Conservation (phyloP, 2,113 vertebrate species). For the Jaculus jaculus region DNA sequence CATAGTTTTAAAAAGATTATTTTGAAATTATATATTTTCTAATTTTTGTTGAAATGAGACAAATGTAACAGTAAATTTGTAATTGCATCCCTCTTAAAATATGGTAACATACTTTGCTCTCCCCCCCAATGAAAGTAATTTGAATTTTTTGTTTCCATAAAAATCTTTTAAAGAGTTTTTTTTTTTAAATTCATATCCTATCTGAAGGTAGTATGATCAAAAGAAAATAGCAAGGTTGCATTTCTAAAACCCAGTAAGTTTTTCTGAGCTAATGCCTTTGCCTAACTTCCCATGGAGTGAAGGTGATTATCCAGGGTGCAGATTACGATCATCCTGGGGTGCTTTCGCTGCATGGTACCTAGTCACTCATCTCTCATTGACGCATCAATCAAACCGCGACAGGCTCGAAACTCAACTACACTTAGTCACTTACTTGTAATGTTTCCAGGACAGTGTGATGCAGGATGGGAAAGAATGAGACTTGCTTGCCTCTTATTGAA, state of each 20-base stretch:
- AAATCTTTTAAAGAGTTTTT: not conserved
- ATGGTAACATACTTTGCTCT: not conserved
- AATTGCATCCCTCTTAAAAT: not conserved
- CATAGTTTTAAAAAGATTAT: not conserved
- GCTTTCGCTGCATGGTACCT: not conserved
- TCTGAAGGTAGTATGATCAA: not conserved
- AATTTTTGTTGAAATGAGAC: not conserved
- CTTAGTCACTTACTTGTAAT: not conserved
- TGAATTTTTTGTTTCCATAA: constrained; percentile 1
- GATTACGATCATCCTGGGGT: not conserved
- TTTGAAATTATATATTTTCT: constrained; percentile 12
- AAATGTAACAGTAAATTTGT: not conserved
- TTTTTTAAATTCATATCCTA: not conserved
- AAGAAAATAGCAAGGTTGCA: not conserved
- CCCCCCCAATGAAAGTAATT: not conserved
- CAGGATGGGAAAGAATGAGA: not conserved
- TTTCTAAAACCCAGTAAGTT: constrained; percentile 23
- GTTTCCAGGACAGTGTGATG: constrained; percentile 37
- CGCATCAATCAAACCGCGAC: not conserved
- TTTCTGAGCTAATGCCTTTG: not conserved
- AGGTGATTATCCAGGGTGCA: not conserved
- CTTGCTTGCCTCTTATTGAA: constrained; percentile 32
- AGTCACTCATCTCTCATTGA: constrained; percentile 31
- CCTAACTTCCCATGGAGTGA: constrained; percentile 31
- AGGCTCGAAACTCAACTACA: not conserved